A percentile compares a stretch with the other conserved stretches of the same genome.
phyloP scores from a whole-genome alignment of 2,888 invertebrate genomes.

The Pasiphila rectangulata region DNA sequence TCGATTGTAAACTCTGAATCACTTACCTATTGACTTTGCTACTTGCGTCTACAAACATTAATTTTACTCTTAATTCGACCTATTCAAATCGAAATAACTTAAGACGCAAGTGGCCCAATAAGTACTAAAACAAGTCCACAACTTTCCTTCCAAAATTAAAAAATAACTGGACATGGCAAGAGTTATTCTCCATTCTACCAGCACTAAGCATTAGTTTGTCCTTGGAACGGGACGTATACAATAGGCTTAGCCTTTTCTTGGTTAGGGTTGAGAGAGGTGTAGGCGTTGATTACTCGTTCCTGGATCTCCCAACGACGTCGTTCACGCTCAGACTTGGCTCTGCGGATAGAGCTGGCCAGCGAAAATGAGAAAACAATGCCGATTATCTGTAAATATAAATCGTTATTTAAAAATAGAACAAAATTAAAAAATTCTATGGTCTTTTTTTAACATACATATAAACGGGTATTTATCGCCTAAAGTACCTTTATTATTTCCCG shows the following conservation, averaged over 20 bases:
- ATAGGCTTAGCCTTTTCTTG: conserved; percentile 64
- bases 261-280: conserved; percentile 67
- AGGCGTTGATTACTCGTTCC: conserved; percentile 78
- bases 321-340: conserved; percentile 86
- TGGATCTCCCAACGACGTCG: conserved; percentile 86
- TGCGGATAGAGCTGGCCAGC: conserved; percentile 91
- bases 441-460: no score
- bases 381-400: conserved; percentile 83
- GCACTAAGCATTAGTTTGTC: conserved; percentile 64
- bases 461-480: no score
- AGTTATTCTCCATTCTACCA: neutral
- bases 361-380: conserved; percentile 94
- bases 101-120: neutral
- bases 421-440: no score
- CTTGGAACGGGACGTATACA: conserved; percentile 76
- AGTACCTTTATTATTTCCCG: no score
- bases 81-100: no score
- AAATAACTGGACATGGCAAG: neutral
- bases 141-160: neutral
- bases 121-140: neutral
- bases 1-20: no score
- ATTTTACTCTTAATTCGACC: neutral
- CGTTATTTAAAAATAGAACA: neutral
- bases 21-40: neutral
- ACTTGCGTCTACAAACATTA: neutral